Conservation (phyloP, 2,113 vertebrate genomes). For the Hydropotes inermis region DNA sequence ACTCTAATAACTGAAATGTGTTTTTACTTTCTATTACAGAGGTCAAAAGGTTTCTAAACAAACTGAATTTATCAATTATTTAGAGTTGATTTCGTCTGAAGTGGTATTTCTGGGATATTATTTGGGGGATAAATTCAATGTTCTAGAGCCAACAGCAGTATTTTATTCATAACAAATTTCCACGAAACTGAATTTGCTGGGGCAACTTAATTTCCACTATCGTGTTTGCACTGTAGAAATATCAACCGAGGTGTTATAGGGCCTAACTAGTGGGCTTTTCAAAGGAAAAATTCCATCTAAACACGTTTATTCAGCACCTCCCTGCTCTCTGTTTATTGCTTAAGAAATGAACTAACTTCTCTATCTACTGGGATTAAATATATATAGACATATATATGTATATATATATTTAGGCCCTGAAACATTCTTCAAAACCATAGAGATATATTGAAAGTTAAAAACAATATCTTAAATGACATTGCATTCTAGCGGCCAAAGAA, state of each 20-base stretch:
- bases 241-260: slow-evolving; percentile 83
- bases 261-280: slow-evolving; percentile 85
- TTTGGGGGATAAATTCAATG: slow-evolving; percentile 97
- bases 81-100: slow-evolving; percentile 95
- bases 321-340: slow-evolving; percentile 82
- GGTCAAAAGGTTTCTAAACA: slow-evolving; percentile 91
- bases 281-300: slow-evolving; percentile 86
- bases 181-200: slow-evolving; percentile 93
- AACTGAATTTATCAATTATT: slow-evolving; percentile 98
- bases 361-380: slow-evolving; percentile 63
- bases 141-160: slow-evolving; percentile 85
- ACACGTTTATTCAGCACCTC: slow-evolving; percentile 88
- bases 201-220: slow-evolving; percentile 95
- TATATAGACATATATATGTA: background rate
- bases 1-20: slow-evolving; percentile 89
- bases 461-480: slow-evolving; percentile 77
- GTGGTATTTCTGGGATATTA: slow-evolving; percentile 93
- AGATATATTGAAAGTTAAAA: slow-evolving; percentile 76
- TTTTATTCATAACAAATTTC: slow-evolving; percentile 95
- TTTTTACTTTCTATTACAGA: slow-evolving; percentile 90
- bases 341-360: slow-evolving; percentile 81
- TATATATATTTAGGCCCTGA: slow-evolving; percentile 60
- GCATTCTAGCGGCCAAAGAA: slow-evolving; percentile 65
- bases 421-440: slow-evolving; percentile 76
- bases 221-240: slow-evolving; percentile 87